These are phyloP conservation scores for Drosophila testacea DNA, from an alignment of 2,888 invertebrate species.

Conservation along the genomic window DNA sequence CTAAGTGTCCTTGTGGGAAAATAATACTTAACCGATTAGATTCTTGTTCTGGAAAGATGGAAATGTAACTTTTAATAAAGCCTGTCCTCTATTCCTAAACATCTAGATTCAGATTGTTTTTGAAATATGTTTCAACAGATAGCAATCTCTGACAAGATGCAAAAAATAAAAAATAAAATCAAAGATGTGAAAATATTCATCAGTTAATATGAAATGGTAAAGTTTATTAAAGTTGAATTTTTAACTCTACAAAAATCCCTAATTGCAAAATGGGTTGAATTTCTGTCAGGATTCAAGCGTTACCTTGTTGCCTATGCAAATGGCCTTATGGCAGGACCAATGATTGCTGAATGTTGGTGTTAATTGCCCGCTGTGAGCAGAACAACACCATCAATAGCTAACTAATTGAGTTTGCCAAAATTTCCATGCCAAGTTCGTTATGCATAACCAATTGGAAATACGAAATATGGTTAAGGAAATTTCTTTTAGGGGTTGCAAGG, in stretches of 20 bases:
- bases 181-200: no score
- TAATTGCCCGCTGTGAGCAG: conserved; percentile 64
- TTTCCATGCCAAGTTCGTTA: conserved; percentile 8
- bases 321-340: conserved; percentile 23
- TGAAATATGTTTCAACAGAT: no score
- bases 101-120: no score
- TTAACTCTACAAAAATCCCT: neutral
- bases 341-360: conserved; percentile 46
- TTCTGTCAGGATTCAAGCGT: neutral
- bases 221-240: no score
- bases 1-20: neutral
- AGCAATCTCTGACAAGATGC: no score
- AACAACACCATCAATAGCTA: conserved; percentile 43
- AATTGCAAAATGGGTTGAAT: neutral
- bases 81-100: no score
- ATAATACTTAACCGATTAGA: no score
- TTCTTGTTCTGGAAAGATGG: no score
- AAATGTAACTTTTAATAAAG: no score
- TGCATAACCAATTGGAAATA: conserved; percentile 67
- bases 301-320: neutral
- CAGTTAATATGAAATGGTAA: no score
- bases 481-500: conserved; percentile 60
- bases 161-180: no score
- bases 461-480: conserved; percentile 22
- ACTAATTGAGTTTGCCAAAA: conserved; percentile 42